phyloP scores from a whole-genome alignment of 1,140 invertebrate genomes.

The Monochamus saltuarius region DNA sequence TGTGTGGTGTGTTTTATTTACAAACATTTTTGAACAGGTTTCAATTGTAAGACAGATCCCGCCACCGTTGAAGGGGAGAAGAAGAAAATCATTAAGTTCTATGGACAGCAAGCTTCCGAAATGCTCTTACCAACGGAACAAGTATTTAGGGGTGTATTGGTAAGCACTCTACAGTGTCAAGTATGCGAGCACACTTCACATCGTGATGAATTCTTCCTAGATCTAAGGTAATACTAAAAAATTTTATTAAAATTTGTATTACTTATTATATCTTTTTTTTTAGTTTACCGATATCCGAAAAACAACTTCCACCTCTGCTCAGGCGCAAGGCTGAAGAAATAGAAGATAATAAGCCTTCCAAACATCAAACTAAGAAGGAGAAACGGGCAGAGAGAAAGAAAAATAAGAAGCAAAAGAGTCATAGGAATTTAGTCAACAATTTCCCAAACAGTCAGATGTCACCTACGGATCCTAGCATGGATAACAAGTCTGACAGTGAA shows the following conservation, averaged over 20 bases:
- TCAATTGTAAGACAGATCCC: constrained; percentile 60
- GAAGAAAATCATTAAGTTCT: constrained; percentile 75
- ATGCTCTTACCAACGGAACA: constrained; percentile 79
- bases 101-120: constrained; percentile 78
- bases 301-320: constrained; percentile 62
- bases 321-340: constrained; percentile 52
- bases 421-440: constrained; percentile 25
- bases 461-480: constrained; percentile 41
- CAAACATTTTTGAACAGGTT: constrained; percentile 24
- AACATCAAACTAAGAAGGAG: constrained; percentile 70
- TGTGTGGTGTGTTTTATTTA: too few species aligned
- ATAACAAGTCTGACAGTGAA: constrained; percentile 61
- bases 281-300: constrained; percentile 75
- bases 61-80: constrained; percentile 72
- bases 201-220: constrained; percentile 88
- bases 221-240: constrained; percentile 68
- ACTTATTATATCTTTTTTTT: constrained; percentile 16
- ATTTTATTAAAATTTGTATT: neutral
- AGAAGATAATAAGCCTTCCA: constrained; percentile 62
- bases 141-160: constrained; percentile 85
- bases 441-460: constrained; percentile 3
- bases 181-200: constrained; percentile 84
- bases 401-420: constrained; percentile 48
- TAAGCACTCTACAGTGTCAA: constrained; percentile 87
- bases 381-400: constrained; percentile 62